Evolutionary conservation across 2,888 invertebrate species (phyloP), one percentile per base, ranked within the genome.

Genomic region (Ophion obscuratus): DNA sequence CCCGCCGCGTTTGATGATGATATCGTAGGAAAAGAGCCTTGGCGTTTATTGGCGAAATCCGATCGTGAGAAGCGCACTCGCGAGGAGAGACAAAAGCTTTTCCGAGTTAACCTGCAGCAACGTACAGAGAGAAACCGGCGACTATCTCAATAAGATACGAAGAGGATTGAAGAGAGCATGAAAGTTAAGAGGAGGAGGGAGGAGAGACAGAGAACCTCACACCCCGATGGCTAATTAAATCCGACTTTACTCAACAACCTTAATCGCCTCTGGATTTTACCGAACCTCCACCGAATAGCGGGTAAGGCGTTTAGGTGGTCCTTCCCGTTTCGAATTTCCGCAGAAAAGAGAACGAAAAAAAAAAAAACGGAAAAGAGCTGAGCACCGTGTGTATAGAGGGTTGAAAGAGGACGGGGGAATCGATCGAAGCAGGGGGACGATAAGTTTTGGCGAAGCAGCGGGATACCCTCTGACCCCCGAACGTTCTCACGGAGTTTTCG

Each of bases 391-490:
- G 70, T 31, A 62, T 47, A 79, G 27, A 78, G 40, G 44, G 57
- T 44, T 53, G 36, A 66, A 27, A 40, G 70, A 67, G 70, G 74
- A 71, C 24, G 40, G 44, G 11, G 61, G 53, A 70, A 79, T 76
- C 85, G 85, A 85, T 85, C 76, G 79, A 80, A 47, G 31, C 36
- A 40, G 57, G 64, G 57, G 64, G 31, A 53, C 20, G 73, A 20
- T 76, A 82, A 76, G 76, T 76, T 83, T 85, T 76, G 71, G 79
- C 85, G 82, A 85, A 85, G 82, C 82, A 66, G 75, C 75, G 85
- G 79, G 77, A 75, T 44, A 84, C 68, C 68, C 81, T 53, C 40
- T 59, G 62, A 47, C 74, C 74, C 67, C 53, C 61, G 64, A 40
- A 57, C 71, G 53, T 64, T 79, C 74, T 68, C 68, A 62, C 67